Evolutionary conservation across 2,113 vertebrate genomes (phyloP).

Genomic region (Poeciliopsis turrubarensis): DNA sequence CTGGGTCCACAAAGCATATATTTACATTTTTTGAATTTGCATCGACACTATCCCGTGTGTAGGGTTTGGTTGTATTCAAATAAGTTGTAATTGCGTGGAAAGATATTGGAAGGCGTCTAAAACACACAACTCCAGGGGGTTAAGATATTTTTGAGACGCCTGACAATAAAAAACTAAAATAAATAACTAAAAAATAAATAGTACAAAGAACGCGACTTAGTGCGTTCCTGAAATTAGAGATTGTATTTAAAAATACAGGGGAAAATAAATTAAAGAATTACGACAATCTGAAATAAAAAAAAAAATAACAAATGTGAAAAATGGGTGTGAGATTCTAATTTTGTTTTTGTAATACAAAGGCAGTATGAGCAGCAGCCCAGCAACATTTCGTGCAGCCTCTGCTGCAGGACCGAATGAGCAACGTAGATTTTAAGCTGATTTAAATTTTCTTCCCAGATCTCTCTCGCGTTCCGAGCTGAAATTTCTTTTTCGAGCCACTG

Average conservation of each 20-base stretch:
- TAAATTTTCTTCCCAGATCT: background rate
- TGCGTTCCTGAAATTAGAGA: background rate
- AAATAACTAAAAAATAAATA: background rate
- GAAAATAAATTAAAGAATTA: background rate
- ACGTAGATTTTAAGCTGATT: background rate
- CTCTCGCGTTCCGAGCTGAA: background rate
- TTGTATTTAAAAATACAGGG: background rate
- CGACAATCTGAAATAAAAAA: too few relatives aligned
- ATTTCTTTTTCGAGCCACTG: background rate
- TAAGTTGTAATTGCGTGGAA: slow-evolving; percentile 4
- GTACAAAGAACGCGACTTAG: background rate
- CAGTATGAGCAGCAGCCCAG: background rate
- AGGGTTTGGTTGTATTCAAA: slow-evolving; percentile 26
- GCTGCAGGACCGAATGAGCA: background rate
- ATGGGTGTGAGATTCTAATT: too few relatives aligned
- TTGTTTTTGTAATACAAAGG: background rate
- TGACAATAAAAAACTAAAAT: background rate
- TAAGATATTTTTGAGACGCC: slow-evolving; percentile 43
- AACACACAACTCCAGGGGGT: slow-evolving; percentile 10
- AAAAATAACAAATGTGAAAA: too few relatives aligned
- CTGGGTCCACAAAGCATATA: background rate
- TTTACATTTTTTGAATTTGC: slow-evolving; percentile 14
- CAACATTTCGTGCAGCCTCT: background rate
- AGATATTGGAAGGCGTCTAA: slow-evolving; percentile 3
- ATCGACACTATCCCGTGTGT: slow-evolving; percentile 1